A percentile compares a stretch with the other conserved stretches of the same genome.
phyloP scores from a whole-genome alignment of 1,140 invertebrate genomes.

The Drosophila miranda region DNA sequence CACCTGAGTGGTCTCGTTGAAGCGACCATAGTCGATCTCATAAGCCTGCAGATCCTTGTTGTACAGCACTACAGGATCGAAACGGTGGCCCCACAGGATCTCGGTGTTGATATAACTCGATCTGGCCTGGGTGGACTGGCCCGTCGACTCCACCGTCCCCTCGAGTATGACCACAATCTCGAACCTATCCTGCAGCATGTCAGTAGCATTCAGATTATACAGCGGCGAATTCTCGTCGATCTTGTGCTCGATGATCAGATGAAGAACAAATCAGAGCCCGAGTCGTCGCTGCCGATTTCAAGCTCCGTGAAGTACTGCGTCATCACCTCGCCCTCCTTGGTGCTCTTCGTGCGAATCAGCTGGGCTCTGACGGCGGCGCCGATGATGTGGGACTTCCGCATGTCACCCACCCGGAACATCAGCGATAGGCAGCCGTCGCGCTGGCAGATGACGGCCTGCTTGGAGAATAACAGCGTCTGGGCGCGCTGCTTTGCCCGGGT shows the following conservation, averaged over 20 bases:
- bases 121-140: conserved; percentile 93
- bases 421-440: conserved; percentile 94
- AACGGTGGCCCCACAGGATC: conserved; percentile 97
- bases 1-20: conserved; percentile 95
- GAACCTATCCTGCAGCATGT: conserved; percentile 93
- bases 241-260: conserved; percentile 93
- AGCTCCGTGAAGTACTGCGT: conserved; percentile 93
- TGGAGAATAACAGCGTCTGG: conserved; percentile 97
- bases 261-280: conserved; percentile 93
- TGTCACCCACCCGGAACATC: conserved; percentile 98
- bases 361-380: conserved; percentile 95
- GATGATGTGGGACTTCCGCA: conserved; percentile 98
- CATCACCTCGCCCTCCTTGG: conserved; percentile 93
- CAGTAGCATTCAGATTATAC: conserved; percentile 93
- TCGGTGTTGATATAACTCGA: conserved; percentile 96
- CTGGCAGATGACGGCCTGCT: conserved; percentile 95
- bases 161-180: conserved; percentile 98
- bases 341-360: conserved; percentile 93
- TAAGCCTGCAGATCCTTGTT: conserved; percentile 96
- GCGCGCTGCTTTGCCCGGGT: conserved; percentile 98
- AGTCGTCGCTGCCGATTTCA: conserved; percentile 91
- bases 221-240: conserved; percentile 93
- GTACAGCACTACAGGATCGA: conserved; percentile 94
- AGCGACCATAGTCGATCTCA: conserved; percentile 96
- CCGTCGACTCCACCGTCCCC: conserved; percentile 96